Base-by-base conservation (phyloP, 2,888 invertebrate genomes). In the Baronia brevicornis region DNA sequence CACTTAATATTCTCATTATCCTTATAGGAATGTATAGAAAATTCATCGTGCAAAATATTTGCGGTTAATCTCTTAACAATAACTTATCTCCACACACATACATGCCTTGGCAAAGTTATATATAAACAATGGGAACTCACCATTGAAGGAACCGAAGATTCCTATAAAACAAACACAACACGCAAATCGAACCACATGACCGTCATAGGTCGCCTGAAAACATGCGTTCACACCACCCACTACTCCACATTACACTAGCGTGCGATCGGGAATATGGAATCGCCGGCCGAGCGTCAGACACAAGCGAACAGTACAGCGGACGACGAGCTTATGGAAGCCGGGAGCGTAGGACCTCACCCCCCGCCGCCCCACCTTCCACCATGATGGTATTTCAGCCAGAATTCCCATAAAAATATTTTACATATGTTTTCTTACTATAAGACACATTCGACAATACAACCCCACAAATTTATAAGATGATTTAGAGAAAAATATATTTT, bases 331-430 rank as follows among this genome's bases (percentile, higher is more conserved):
- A 54, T 74, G 73, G 50, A 44, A 24, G 60, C 42, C 45, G 43
- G 48, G 48, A 44, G 22, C 30, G 33, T 36, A 27, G 21, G 25
- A 26, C 12, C 38, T 35, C 44, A 43, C 43, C 46, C 31, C 41
- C 29, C 43, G 37, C 40, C 45, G 34, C 33, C 36, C 36, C 30
- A 51, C 50, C 54, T 51, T 50, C 46, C 39, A 44, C 45, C 33
- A 31, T 34, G 30, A 48, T 54, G 60, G 52, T 50, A 51, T 57
- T 57, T 60, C 49, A 56, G 52, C 46, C 57, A 48, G 58, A 59
- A 56, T 52, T 65, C 63, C 60, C 70, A 77, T 75, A 67, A 70
- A 75, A 77, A 73, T 71, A 73, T 72, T 59, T 55, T 51, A 48
- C 58, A 41, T 54, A n/a, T n/a, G n/a, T n/a, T n/a, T n/a, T n/a